Evolutionary conservation across 2,888 invertebrate genomes (phyloP), one percentile per base, ranked within the genome.

Genomic region (Acrobasis repandana): DNA sequence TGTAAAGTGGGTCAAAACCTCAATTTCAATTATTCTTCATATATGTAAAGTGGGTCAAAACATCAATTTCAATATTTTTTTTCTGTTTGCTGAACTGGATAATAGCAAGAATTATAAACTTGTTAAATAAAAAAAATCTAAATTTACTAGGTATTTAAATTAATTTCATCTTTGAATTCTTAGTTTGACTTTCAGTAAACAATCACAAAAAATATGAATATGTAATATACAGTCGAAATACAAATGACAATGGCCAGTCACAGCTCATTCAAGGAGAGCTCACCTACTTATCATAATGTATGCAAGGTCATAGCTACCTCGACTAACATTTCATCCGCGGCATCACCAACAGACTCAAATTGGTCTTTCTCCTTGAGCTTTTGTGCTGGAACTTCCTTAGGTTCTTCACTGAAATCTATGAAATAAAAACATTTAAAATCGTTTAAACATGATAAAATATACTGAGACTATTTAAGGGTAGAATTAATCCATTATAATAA

Each of bases 291-390:
- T n/a, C 36, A 16, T 16, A 61, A 47, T 63, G 6, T 51, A 61
- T 61, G 61, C 28, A 36, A 61, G 61, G 33, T 54, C 50, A 46
- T 34, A 71, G 68, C 67, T 73, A 94, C 95, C 90, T 95, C 95
- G 33, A 94, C 93, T 66, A 94, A 86, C 16, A 93, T 93, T 61
- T 95, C 94, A 70, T 94, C 94, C 63, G 95, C 94, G 54, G 90
- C 92, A 63, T 90, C 91, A 1, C 74, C 74, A 14, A 74, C 72
- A 11, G 75, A 72, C 65, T 86, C 88, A 73, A 82, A 83, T 56
- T 81, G 76, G 2, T 86, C 85, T 61, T 82, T 74, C 2, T 86
- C 85, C 60, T 82, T 74, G 15, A 67, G 68, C 68, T 82, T 86
- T 61, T 74, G 75, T 51, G 72, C 57, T 20, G 76, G 78, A 0